Percentiles rank a stretch among this genome's conserved stretches.
Conservation (phyloP, 2,113 vertebrate species). For the Pelvicachromis taeniatus region DNA sequence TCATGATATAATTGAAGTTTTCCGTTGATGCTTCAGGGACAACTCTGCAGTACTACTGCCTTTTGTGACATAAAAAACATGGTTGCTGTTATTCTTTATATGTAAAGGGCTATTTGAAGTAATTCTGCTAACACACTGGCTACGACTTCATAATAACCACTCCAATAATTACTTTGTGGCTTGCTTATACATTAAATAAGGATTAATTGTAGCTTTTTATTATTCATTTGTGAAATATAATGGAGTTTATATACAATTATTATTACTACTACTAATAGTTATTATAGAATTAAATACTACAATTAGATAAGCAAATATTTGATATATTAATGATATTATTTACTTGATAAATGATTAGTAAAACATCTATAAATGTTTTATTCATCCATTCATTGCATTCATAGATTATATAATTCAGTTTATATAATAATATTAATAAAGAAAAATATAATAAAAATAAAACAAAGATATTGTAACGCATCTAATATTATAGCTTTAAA, state of each 20-base stretch:
- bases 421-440: neutral
- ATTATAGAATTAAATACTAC: neutral
- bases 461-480: neutral
- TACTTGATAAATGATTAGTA: neutral
- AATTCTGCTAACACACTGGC: neutral
- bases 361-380: fast-evolving
- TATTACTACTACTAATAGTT: fast-evolving
- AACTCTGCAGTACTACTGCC: neutral
- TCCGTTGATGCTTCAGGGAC: neutral
- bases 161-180: neutral
- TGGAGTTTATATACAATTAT: neutral
- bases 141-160: neutral
- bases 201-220: neutral
- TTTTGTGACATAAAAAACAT: neutral
- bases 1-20: neutral
- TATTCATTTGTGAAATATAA: no score
- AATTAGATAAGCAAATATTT: neutral
- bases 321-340: neutral
- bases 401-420: neutral
- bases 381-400: neutral
- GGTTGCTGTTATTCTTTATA: neutral
- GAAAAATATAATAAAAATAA: neutral
- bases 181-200: neutral
- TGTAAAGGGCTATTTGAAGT: neutral
- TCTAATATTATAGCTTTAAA: neutral